A percentile compares a stretch with the other conserved stretches of the same genome.
These are phyloP conservation scores for Phodopus roborovskii DNA, from an alignment of 2,113 vertebrate species.

Conservation along the genomic window DNA sequence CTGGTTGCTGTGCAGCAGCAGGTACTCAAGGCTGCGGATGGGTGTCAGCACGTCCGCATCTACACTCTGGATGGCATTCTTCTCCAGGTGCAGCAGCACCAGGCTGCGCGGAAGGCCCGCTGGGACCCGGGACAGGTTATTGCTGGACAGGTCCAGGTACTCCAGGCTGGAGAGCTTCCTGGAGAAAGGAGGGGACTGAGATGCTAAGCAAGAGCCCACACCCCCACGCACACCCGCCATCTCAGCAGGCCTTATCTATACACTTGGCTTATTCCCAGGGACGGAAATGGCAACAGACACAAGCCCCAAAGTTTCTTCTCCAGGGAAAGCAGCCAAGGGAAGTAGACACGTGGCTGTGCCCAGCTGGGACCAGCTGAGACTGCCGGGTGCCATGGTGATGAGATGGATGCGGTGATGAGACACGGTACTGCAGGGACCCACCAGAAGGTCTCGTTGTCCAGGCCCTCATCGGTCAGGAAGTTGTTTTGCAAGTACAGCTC, in stretches of 20 bases:
- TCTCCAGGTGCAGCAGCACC: conserved; percentile 96
- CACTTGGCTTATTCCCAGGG: background rate
- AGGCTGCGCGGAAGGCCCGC: conserved; percentile 94
- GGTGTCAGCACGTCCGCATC: conserved; percentile 90
- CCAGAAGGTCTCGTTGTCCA: conserved; percentile 98
- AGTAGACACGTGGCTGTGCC: background rate
- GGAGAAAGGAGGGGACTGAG: background rate
- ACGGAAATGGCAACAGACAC: background rate
- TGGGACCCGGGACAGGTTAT: conserved; percentile 95
- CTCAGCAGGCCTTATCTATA: background rate
- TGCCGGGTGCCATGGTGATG: fast-evolving
- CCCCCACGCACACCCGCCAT: background rate
- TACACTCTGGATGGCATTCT: conserved; percentile 93
- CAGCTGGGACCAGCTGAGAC: background rate
- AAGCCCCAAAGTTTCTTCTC: background rate
- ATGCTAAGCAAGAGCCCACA: background rate
- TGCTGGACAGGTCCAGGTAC: conserved; percentile 97
- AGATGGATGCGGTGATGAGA: background rate
- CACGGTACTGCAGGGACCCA: conserved; percentile 82
- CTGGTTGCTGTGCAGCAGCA: conserved; percentile 97
- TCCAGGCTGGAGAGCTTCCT: conserved; percentile 96
- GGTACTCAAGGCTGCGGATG: conserved; percentile 95
- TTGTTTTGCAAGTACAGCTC: conserved; percentile 98
- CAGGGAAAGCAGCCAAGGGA: background rate
- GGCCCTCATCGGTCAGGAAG: conserved; percentile 93